These are phyloP conservation scores for Fopius arisanus DNA, from an alignment of 1,140 invertebrate genomes.

Conservation along the genomic window DNA sequence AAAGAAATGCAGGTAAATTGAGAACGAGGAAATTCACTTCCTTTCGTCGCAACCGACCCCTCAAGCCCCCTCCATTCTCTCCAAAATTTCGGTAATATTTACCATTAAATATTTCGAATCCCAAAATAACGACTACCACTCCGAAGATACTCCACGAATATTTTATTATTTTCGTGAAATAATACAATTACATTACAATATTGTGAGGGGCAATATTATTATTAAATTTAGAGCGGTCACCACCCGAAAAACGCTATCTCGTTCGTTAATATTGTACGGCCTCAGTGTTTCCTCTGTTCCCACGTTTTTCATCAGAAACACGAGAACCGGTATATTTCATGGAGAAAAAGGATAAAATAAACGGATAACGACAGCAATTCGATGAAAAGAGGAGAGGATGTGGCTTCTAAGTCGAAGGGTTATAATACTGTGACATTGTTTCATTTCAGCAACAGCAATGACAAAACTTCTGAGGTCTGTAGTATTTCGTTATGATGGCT, in stretches of 20 bases:
- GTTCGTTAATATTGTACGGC: neutral
- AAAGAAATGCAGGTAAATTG: neutral
- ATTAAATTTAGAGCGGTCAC: no score
- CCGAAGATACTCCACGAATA: no score
- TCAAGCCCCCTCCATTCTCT: neutral
- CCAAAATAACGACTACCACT: no score
- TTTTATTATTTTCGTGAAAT: no score
- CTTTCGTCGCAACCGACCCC: neutral
- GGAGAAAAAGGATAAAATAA: neutral
- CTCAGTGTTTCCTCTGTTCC: neutral
- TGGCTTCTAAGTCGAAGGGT: neutral
- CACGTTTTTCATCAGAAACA: neutral
- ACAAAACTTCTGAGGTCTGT: neutral
- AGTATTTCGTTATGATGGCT: neutral
- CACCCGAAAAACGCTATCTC: neutral
- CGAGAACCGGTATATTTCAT: neutral
- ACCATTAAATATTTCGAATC: no score
- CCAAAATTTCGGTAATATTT: no score
- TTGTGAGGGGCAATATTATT: no score
- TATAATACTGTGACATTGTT: constrained; percentile 13
- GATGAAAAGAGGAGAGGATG: neutral
- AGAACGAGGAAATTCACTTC: neutral
- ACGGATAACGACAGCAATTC: constrained; percentile 4
- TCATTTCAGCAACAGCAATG: constrained; percentile 1
- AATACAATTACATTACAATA: no score